Base-by-base conservation (phyloP, 2,888 invertebrate genomes). In the Herminia tarsipennalis region DNA sequence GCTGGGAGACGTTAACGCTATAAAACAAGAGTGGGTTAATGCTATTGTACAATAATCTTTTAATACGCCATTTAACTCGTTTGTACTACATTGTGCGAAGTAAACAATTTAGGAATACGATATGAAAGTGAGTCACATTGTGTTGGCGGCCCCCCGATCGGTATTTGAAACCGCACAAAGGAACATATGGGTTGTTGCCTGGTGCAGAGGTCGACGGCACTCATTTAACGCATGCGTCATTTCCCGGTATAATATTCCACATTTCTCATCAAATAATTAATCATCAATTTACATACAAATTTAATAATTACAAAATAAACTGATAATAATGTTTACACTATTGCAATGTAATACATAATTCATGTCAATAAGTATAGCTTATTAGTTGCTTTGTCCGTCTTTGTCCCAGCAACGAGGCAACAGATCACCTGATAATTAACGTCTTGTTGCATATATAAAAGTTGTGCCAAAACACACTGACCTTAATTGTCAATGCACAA, bases 131-230 rank as follows among this genome's bases (percentile, higher is more conserved):
- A 88, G 60, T 89, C 89, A 88, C 67, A 72, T 70, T 76, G 72
- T 73, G 70, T 52, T 67, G 71, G 59, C 83, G 76, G 73, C 79
- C 81, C 81, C 83, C 83, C 79, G 84, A 83, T 81, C 73, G 67
- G 65, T 72, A 77, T 78, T 76, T 76, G 72, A 77, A 80, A 77
- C 71, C 66, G 69, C 74, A 89, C 88, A 89, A 88, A 88, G 86
- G 73, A 74, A 59, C 75, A 76, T 65, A 71, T 76, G 78, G 70
- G 73, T 70, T 73, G 71, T 66, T 70, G 75, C 70, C 70, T 73
- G 73, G 53, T 68, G 71, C 69, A 72, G 81, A 76, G 88, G 85
- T 88, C 89, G 74, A 65, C 78, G 79, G 63, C 82, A 79, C 70
- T 68, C 48, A 62, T 69, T 59, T 49, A 55, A 55, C 53, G 54